A percentile compares a stretch with the other conserved stretches of the same genome.
Evolutionary conservation across 2,113 vertebrate species (phyloP).

Genomic region (Mirza zaza): DNA sequence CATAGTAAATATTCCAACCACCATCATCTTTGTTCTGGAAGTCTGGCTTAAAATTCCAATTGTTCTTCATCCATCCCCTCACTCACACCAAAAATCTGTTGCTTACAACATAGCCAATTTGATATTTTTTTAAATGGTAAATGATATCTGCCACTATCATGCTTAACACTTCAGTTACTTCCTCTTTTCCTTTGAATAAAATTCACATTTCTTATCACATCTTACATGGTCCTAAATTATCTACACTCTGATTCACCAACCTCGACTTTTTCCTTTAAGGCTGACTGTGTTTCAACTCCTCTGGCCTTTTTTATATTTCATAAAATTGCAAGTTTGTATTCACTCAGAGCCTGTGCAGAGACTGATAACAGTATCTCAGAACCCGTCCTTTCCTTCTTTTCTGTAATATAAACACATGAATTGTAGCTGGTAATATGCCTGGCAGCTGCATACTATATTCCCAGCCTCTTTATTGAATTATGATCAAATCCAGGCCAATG

Average conservation of each 20-base stretch:
- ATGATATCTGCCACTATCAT: not conserved
- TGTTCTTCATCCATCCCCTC: not conserved
- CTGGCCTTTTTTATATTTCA: not conserved
- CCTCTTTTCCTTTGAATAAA: not conserved
- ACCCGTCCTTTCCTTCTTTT: not conserved
- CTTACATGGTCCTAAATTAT: not conserved
- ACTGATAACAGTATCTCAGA: conserved; percentile 24
- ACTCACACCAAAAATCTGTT: not conserved
- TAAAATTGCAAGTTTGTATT: conserved; percentile 14
- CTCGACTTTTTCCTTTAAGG: not conserved
- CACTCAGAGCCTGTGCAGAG: not conserved
- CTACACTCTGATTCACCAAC: not conserved
- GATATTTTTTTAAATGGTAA: not conserved
- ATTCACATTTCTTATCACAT: conserved; percentile 26
- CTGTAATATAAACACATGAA: not conserved
- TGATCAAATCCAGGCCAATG: not conserved
- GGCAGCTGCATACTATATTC: not conserved
- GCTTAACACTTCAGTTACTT: conserved; percentile 25
- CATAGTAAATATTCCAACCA: not conserved
- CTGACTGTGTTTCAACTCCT: not conserved
- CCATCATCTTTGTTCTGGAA: not conserved
- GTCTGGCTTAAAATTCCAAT: not conserved
- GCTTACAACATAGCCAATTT: not conserved
- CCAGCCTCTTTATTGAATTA: conserved; percentile 2
- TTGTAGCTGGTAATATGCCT: not conserved